Conservation (phyloP, 2,797 vertebrate species). For the Tragopan temminckii region DNA sequence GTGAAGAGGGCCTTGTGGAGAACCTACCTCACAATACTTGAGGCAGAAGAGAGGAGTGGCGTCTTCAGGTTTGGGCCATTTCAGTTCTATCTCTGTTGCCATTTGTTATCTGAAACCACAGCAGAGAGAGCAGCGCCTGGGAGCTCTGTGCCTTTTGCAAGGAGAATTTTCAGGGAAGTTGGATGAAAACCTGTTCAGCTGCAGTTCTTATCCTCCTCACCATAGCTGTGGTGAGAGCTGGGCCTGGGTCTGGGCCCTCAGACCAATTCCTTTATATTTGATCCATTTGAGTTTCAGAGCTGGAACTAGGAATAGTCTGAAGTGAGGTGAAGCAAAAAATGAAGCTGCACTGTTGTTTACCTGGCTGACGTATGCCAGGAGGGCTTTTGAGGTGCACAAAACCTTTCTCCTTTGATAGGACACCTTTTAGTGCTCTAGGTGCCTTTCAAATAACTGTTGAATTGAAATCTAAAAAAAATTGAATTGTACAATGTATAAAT, state of each 20-base stretch:
- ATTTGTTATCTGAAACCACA: background rate
- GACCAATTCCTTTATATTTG: background rate
- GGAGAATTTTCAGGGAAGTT: background rate
- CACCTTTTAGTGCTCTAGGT: background rate
- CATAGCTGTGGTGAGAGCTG: background rate
- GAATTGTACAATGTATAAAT: background rate
- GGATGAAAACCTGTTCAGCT: background rate
- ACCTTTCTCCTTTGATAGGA: background rate
- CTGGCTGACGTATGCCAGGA: background rate
- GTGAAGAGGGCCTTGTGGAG: background rate
- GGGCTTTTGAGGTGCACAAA: background rate
- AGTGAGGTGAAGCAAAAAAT: background rate
- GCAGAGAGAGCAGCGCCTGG: background rate
- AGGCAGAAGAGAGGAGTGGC: background rate
- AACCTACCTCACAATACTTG: accelerated
- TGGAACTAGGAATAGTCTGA: background rate
- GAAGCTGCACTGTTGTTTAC: background rate
- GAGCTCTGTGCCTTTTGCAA: background rate
- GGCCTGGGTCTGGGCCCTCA: no score
- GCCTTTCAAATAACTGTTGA: background rate
- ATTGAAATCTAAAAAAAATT: background rate
- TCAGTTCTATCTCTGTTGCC: accelerated
- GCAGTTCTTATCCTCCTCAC: background rate
- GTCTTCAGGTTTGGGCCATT: background rate
- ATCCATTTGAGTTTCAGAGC: background rate